Evolutionary conservation across 2,888 invertebrate species (phyloP).

Genomic region (Muschampia plurimacula): DNA sequence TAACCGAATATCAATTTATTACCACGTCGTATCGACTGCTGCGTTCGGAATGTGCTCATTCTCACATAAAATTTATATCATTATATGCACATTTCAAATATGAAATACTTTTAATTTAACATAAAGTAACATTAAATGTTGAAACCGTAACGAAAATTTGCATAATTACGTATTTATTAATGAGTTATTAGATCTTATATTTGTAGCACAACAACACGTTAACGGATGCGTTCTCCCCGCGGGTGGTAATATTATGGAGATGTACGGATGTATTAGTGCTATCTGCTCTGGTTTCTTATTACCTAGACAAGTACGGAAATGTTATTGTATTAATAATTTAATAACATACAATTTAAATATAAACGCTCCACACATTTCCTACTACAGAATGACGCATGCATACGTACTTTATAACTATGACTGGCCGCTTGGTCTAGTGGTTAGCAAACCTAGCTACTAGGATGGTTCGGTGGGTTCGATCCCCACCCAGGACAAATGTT

Average conservation of each 20-base stretch:
- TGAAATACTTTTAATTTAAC: slow-evolving; percentile 44
- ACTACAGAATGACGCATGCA: too few species aligned
- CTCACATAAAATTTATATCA: slow-evolving; percentile 2
- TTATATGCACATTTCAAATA: slow-evolving; percentile 3
- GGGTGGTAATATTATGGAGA: slow-evolving; percentile 7
- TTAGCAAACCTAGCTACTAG: too few species aligned
- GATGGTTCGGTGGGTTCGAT: too few species aligned
- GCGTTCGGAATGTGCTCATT: not conserved
- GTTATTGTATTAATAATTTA: too few species aligned
- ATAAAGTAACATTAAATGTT: slow-evolving; percentile 44
- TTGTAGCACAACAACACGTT: slow-evolving; percentile 10
- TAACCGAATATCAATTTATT: slow-evolving; percentile 3
- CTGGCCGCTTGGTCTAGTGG: too few species aligned
- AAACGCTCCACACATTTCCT: too few species aligned
- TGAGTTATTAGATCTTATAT: slow-evolving; percentile 13
- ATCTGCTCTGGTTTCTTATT: slow-evolving; percentile 5
- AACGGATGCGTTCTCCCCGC: slow-evolving; percentile 17
- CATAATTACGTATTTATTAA: slow-evolving; percentile 42
- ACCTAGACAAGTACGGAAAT: too few species aligned
- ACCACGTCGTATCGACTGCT: not conserved
- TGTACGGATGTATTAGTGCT: not conserved
- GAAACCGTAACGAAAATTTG: slow-evolving; percentile 44
- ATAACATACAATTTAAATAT: too few species aligned
- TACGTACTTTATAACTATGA: too few species aligned
- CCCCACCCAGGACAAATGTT: too few species aligned